These are phyloP conservation scores for Fistularia tabacaria DNA, from an alignment of 2,797 vertebrate genomes.

Conservation along the genomic window DNA sequence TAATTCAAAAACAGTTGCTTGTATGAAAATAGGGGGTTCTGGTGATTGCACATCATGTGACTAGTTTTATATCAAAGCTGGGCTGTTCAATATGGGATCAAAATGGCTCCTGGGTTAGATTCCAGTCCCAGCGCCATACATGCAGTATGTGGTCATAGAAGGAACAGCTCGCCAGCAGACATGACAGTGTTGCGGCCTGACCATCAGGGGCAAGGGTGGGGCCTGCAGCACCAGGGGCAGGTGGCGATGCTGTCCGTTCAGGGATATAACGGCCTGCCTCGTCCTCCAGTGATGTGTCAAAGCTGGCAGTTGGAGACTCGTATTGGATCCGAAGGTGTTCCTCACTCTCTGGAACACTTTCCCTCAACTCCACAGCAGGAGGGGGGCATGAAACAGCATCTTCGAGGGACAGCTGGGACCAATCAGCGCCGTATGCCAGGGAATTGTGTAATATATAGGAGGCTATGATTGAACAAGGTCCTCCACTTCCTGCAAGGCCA, in stretches of 20 bases:
- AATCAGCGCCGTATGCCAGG: slow-evolving; percentile 92
- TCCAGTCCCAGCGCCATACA: slow-evolving; percentile 89
- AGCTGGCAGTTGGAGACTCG: slow-evolving; percentile 79
- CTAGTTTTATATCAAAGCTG: neutral
- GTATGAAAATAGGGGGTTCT: slow-evolving; percentile 40
- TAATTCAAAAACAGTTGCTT: slow-evolving; percentile 25
- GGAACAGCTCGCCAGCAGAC: slow-evolving; percentile 88
- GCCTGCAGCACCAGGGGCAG: neutral
- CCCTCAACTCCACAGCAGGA: slow-evolving; percentile 38
- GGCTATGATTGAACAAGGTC: slow-evolving; percentile 70
- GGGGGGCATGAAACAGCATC: slow-evolving; percentile 51
- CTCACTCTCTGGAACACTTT: slow-evolving; percentile 42
- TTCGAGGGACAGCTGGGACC: slow-evolving; percentile 78
- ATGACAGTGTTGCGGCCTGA: slow-evolving; percentile 43
- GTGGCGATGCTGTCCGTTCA: slow-evolving; percentile 2
- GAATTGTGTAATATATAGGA: slow-evolving; percentile 87
- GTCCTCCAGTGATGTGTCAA: slow-evolving; percentile 76
- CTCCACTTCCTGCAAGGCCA: slow-evolving; percentile 68
- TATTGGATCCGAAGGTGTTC: slow-evolving; percentile 79
- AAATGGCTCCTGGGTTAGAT: slow-evolving; percentile 30
- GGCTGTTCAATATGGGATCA: slow-evolving; percentile 1
- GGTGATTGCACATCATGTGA: slow-evolving; percentile 24
- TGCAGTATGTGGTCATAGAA: slow-evolving; percentile 93
- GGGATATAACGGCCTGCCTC: slow-evolving; percentile 66
- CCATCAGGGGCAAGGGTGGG: neutral